phyloP scores from a whole-genome alignment of 2,113 vertebrate genomes.

The Eudyptes chrysolophus region DNA sequence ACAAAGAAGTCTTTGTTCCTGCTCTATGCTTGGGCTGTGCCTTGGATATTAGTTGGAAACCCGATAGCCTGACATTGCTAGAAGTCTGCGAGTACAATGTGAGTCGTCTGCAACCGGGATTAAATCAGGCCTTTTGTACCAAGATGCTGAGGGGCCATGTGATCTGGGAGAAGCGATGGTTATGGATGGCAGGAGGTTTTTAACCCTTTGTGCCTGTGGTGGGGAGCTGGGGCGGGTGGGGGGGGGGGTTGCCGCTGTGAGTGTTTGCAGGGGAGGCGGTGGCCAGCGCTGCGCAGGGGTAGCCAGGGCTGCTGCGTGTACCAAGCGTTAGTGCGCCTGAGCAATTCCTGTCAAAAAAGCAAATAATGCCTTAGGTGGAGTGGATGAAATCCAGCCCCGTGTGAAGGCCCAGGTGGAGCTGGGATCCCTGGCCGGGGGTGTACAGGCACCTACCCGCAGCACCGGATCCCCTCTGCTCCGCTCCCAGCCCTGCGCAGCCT shows the following conservation, averaged over 20 bases:
- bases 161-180: neutral
- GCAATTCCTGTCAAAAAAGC: neutral
- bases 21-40: conserved; percentile 35
- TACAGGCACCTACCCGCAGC: fast-evolving
- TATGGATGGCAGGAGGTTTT: neutral
- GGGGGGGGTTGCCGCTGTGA: neutral
- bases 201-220: neutral
- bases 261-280: neutral
- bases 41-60: conserved; percentile 69
- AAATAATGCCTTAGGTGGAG: fast-evolving
- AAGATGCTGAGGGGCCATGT: conserved; percentile 14
- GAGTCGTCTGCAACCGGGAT: conserved; percentile 45
- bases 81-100: conserved; percentile 26
- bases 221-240: neutral
- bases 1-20: conserved; percentile 74
- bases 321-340: fast-evolving
- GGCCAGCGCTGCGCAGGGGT: neutral
- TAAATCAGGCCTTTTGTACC: conserved; percentile 61
- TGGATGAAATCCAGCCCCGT: neutral
- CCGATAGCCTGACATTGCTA: conserved; percentile 50
- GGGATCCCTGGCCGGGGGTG: neutral
- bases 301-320: neutral
- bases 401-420: neutral
- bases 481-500: neutral
- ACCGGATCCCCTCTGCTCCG: neutral